These are phyloP conservation scores for Sarcophaga bullata DNA, from an alignment of 1,140 invertebrate genomes.

Conservation along the genomic window DNA sequence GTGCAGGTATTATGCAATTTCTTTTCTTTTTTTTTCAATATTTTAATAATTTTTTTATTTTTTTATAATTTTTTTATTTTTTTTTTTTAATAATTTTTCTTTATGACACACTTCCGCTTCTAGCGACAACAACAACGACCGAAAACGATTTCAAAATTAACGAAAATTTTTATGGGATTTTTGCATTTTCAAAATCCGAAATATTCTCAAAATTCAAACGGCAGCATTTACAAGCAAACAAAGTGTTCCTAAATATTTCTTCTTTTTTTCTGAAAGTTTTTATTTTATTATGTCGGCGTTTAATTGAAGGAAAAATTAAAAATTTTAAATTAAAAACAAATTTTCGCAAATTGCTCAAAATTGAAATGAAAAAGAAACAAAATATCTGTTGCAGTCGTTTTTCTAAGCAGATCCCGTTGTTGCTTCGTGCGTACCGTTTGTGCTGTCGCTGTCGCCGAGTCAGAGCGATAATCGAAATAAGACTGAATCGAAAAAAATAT, in stretches of 20 bases:
- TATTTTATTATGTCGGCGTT: no score
- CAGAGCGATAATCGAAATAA: conserved; percentile 37
- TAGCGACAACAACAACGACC: not conserved
- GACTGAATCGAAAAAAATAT: conserved; percentile 27
- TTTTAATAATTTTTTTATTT: not conserved
- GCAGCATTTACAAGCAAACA: not conserved
- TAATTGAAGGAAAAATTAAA: no score
- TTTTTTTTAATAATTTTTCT: conserved; percentile 8
- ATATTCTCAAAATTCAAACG: conserved; percentile 2
- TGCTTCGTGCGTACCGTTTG: not conserved
- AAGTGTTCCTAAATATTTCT: no score
- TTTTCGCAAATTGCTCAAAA: no score
- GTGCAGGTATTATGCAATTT: no score
- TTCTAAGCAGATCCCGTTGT: no score
- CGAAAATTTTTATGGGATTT: no score
- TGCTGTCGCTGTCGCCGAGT: conserved; percentile 33
- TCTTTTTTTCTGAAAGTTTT: no score
- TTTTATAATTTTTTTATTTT: not conserved
- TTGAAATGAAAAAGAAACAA: no score
- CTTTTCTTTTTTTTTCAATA: not conserved
- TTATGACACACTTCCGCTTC: conserved; percentile 8
- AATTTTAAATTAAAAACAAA: no score
- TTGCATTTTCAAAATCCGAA: not conserved
- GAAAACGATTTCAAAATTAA: not conserved
- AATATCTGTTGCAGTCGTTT: no score